Conservation (phyloP, 2,797 vertebrate genomes). For the Diplodus puntazzo region DNA sequence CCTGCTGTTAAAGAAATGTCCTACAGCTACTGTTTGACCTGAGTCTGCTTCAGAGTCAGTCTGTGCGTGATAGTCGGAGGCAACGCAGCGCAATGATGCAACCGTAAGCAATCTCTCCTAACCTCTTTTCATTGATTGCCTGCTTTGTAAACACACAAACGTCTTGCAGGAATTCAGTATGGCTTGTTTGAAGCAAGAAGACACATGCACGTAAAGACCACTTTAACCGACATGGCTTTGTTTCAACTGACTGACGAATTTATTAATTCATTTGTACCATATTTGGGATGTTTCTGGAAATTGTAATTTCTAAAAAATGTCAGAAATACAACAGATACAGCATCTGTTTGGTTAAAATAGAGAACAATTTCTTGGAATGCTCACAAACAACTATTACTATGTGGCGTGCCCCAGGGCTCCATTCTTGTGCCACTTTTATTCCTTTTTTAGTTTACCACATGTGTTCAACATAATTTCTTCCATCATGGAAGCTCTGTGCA, state of each 20-base stretch:
- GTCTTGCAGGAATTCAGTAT: neutral
- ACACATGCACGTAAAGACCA: neutral
- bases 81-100: conserved; percentile 61
- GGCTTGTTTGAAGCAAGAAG: neutral
- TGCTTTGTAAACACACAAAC: conserved; percentile 1
- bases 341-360: too few relatives aligned
- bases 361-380: neutral
- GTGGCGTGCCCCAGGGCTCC: neutral
- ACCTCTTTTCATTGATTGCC: conserved; percentile 24
- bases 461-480: too few relatives aligned
- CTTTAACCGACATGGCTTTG: neutral
- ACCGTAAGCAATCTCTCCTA: conserved; percentile 55
- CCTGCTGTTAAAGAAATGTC: neutral
- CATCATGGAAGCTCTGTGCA: too few relatives aligned
- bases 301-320: neutral
- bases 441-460: neutral
- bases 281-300: neutral
- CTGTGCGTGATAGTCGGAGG: neutral
- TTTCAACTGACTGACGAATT: neutral
- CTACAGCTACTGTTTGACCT: conserved; percentile 5
- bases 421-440: too few relatives aligned
- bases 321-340: neutral
- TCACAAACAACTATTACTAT: neutral
- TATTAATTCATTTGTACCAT: neutral
- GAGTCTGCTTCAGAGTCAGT: conserved; percentile 18